phyloP scores from a whole-genome alignment of 2,113 vertebrate genomes.

The Aphelocoma coerulescens region DNA sequence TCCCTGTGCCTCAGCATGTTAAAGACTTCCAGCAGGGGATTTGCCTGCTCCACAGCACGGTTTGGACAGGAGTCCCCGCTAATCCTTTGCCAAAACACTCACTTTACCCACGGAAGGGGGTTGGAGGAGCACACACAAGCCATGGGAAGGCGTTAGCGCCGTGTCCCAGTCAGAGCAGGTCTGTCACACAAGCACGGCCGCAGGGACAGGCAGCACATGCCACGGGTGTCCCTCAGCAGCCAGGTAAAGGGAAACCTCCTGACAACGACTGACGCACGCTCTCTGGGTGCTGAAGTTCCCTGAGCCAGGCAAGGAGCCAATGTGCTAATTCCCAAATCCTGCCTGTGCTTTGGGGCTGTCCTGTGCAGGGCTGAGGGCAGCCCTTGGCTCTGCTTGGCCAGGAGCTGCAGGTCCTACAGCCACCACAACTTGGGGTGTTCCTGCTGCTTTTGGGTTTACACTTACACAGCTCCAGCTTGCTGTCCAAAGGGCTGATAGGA shows the following conservation, averaged over 20 bases:
- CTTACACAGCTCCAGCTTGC: neutral
- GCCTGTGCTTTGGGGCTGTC: neutral
- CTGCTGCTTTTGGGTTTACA: neutral
- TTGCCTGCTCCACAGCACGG: neutral
- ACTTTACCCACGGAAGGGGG: neutral
- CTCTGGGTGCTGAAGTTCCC: neutral
- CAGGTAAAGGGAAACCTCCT: neutral
- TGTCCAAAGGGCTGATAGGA: neutral
- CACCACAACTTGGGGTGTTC: fast-evolving
- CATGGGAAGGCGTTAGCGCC: neutral
- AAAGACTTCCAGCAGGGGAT: neutral
- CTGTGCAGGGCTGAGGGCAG: neutral
- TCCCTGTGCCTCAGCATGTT: neutral
- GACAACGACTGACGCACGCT: fast-evolving
- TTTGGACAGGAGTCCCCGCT: neutral
- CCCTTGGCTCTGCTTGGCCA: neutral
- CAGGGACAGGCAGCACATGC: neutral
- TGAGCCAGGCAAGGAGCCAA: neutral
- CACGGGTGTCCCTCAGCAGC: neutral
- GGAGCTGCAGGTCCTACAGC: neutral
- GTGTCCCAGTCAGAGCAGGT: neutral
- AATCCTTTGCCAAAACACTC: neutral
- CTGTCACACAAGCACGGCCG: fast-evolving
- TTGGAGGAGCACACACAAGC: neutral
- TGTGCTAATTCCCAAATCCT: neutral